Conservation (phyloP, 2,888 invertebrate species). For the Callimorpha dominula region DNA sequence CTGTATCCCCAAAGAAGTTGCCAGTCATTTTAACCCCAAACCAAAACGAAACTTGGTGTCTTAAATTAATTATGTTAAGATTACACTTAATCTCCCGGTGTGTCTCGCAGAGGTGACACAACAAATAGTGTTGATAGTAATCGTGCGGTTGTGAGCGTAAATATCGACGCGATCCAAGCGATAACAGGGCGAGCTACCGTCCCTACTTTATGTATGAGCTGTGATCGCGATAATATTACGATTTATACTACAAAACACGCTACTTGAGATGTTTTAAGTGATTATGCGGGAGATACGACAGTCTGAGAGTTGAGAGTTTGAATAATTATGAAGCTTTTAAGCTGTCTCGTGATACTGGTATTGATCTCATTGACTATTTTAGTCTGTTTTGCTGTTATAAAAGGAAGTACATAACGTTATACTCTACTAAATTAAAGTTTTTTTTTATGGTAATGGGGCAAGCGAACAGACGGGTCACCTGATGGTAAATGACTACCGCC, state of each 20-base stretch:
- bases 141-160: constrained; percentile 66
- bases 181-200: constrained; percentile 67
- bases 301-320: constrained; percentile 8
- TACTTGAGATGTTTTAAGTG: constrained; percentile 72
- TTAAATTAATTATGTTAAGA: constrained; percentile 6
- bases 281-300: constrained; percentile 42
- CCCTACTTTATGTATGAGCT: constrained; percentile 71
- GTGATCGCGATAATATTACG: constrained; percentile 76
- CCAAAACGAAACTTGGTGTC: background rate
- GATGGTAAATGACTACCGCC: no score
- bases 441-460: no score
- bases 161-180: constrained; percentile 64
- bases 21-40: no score
- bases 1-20: no score
- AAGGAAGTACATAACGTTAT: background rate
- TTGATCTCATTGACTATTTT: background rate
- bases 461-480: no score
- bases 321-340: constrained; percentile 18
- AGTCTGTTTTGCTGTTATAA: background rate
- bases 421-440: no score
- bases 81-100: constrained; percentile 45
- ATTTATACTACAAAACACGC: constrained; percentile 73
- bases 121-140: constrained; percentile 80
- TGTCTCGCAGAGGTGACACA: constrained; percentile 60
- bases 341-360: background rate